Evolutionary conservation across 2,113 vertebrate genomes (phyloP).

Genomic region (Ctenodactylus gundi): DNA sequence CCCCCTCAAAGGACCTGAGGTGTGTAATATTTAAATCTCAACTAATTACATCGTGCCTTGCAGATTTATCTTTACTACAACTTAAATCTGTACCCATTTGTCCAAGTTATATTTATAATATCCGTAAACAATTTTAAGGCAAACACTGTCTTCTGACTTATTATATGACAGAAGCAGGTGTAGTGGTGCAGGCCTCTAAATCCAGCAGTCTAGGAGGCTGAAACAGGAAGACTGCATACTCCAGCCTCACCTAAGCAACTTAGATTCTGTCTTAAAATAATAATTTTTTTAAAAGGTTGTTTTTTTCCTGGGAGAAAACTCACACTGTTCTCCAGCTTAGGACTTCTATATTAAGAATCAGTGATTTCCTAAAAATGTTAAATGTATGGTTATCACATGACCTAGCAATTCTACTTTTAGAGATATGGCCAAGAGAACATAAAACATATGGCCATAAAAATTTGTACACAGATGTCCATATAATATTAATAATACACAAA

Average conservation of each 20-base stretch:
- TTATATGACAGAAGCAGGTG: too few species aligned
- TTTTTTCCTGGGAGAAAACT: background rate
- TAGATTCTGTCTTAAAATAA: too few species aligned
- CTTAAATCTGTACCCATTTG: background rate
- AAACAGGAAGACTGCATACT: too few species aligned
- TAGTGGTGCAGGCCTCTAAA: too few species aligned
- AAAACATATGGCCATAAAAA: background rate
- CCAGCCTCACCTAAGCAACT: too few species aligned
- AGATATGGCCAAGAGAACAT: slow-evolving; percentile 3
- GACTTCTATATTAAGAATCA: background rate
- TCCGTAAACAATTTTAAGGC: background rate
- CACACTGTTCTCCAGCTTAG: background rate
- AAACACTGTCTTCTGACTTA: background rate
- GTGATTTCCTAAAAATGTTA: slow-evolving; percentile 1
- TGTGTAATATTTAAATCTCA: background rate
- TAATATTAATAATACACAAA: background rate
- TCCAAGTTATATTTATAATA: background rate
- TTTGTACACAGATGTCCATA: background rate
- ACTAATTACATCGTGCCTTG: background rate
- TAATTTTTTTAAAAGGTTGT: too few species aligned
- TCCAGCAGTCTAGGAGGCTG: too few species aligned
- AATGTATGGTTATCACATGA: background rate
- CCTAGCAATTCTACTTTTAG: background rate
- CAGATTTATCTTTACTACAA: background rate
- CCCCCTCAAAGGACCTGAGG: background rate